Conservation (phyloP, 2,113 vertebrate genomes). For the Galemys pyrenaicus region DNA sequence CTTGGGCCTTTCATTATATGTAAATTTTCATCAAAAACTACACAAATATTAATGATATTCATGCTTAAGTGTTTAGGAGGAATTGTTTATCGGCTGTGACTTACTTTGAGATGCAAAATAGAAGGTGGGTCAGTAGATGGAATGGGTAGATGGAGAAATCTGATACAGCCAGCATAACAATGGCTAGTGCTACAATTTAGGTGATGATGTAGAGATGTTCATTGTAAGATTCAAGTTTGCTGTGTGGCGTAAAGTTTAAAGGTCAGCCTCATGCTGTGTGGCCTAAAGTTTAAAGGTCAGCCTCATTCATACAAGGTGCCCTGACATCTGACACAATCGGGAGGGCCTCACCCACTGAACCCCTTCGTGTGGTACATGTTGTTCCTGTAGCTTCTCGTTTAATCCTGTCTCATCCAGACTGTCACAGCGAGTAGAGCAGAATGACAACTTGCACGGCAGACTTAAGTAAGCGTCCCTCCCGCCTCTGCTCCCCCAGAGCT, state of each 20-base stretch:
- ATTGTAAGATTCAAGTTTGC: background rate
- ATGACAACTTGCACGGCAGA: background rate
- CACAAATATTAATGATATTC: background rate
- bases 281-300: background rate
- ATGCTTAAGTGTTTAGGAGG: background rate
- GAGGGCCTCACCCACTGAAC: fast-evolving
- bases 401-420: background rate
- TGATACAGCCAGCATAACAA: background rate
- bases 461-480: background rate
- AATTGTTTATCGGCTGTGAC: background rate
- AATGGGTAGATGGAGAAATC: background rate
- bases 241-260: background rate
- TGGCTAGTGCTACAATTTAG: background rate
- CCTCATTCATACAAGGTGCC: no score
- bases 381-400: background rate
- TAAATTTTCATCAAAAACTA: background rate
- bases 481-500: background rate
- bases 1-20: background rate
- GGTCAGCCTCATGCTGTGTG: no score
- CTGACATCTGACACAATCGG: background rate
- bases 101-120: background rate
- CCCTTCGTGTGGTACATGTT: background rate
- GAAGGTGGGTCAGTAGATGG: background rate
- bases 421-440: background rate
- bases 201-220: background rate